Evolutionary conservation across 2,888 invertebrate species (phyloP), one percentile per base, ranked within the genome.

Genomic region (Petrophora chlorosata): DNA sequence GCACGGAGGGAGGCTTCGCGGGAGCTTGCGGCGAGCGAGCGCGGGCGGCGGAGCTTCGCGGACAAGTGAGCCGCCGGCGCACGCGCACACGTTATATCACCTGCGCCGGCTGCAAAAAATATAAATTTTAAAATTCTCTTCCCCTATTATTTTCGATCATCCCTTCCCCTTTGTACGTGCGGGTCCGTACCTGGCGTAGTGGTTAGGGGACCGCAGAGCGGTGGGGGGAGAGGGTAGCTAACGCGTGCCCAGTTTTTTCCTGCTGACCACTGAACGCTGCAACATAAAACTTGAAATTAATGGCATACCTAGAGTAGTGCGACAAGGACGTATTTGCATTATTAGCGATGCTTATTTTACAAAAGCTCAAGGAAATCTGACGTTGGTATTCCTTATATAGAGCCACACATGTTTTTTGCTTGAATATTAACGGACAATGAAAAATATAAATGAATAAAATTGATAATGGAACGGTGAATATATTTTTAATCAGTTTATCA

Each of bases 31-130:
- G 47, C 49, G 50, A 65, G 76, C 78, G 81, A 74, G 86, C 78
- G 82, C 54, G 71, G 77, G 74, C 79, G 67, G 66, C 73, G 82
- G 71, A 80, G 85, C 76, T 85, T 80, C 79, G 79, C 85, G 84
- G 80, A 82, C 87, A 82, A 90, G 79, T 90, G 90, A 86, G 82
- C 70, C 84, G 86, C 78, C 82, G 85, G 83, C 88, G 86, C 82
- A 77, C 82, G 88, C 86, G 89, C 84, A 74, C 81, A 73, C 83
- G 85, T 89, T 90, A 85, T 90, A 90, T 90, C 90, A 89, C 89
- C 90, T 89, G 89, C 87, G 88, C 88, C 89, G 89, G 89, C 88
- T 89, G 90, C 89, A 89, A 89, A 90, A 90, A 90, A 89, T 83
- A 86, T 85, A 85, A 85, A 85, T 84, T 88, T 88, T 76, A 85